Evolutionary conservation across 2,113 vertebrate genomes (phyloP).

Genomic region (Apus apus): DNA sequence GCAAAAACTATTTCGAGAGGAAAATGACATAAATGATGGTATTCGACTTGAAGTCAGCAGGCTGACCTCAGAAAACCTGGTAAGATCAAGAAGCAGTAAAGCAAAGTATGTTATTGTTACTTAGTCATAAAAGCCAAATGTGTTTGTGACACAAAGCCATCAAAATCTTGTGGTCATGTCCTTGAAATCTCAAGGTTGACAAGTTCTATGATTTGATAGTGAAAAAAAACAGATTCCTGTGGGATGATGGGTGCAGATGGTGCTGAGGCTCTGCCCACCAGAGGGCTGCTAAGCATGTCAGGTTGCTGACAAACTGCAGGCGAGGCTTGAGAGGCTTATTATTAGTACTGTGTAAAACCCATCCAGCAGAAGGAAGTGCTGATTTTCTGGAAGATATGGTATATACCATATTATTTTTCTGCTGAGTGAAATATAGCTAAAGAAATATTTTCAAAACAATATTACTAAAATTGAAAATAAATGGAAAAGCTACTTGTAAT

Average conservation of each 20-base stretch:
- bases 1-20: conserved; percentile 90
- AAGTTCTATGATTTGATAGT: not conserved
- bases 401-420: not conserved
- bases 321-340: not conserved
- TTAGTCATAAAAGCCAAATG: not conserved
- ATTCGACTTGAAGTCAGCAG: conserved; percentile 88
- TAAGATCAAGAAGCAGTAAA: conserved; percentile 26
- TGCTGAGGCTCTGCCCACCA: not conserved
- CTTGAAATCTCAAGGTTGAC: not conserved
- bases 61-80: conserved; percentile 90
- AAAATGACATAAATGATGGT: conserved; percentile 85
- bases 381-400: not conserved
- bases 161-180: fast-evolving
- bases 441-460: not conserved
- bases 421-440: not conserved
- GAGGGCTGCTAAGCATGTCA: not conserved
- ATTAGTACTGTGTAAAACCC: not conserved
- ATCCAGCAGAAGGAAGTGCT: not conserved
- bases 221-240: not conserved
- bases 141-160: not conserved
- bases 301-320: not conserved
- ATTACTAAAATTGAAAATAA: not conserved
- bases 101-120: not conserved
- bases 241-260: not conserved
- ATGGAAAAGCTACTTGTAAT: not conserved